Evolutionary conservation across 2,888 invertebrate species (phyloP), one percentile per base, ranked within the genome.

Genomic region (Scaptomyza parva): DNA sequence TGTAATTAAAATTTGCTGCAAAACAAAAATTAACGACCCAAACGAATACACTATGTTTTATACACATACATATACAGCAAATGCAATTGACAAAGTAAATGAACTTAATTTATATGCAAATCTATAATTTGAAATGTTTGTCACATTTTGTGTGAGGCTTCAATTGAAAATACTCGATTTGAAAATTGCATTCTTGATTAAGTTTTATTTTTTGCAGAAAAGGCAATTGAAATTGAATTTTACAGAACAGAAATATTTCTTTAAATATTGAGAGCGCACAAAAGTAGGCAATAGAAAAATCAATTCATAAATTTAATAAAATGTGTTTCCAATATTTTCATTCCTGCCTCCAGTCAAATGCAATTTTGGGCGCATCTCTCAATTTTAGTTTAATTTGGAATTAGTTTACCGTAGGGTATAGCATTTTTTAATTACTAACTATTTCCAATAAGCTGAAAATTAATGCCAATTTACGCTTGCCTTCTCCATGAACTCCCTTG

Each of bases 81-180:
- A 50, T 59, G 55, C 54, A 81, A 78, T 74, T 78, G 85, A 82
- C 57, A 76, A 66, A 75, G 57, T 82, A 78, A 85, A 79, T 79
- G 53, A 60, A 82, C 58, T 75, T 79, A 75, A 82, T 79, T 85
- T 75, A 57, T 75, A 78, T 86, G 83, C 86, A 74, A 45, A 65
- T 58, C 20, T 54, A 48, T 61, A 61, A 54, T 54, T 64, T 57
- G 48, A 51, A 58, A 52, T 60, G 35, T 37, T 43, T 63, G 50
- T 61, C 17, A 17, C 17, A 17, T 14, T 17, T 17, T 17, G 17
- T 35, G 33, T 35, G 6, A n/a, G 7, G 17, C 37, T 17, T 37
- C 17, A n/a, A 30, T n/a, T 33, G 9, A 1, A 47, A 33, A 22
- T 18, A 48, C 11, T 8, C 1, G 12, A 0, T 30, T 17, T 12